Evolutionary conservation across 2,888 invertebrate genomes (phyloP).

Genomic region (Boloria euphrosyne): DNA sequence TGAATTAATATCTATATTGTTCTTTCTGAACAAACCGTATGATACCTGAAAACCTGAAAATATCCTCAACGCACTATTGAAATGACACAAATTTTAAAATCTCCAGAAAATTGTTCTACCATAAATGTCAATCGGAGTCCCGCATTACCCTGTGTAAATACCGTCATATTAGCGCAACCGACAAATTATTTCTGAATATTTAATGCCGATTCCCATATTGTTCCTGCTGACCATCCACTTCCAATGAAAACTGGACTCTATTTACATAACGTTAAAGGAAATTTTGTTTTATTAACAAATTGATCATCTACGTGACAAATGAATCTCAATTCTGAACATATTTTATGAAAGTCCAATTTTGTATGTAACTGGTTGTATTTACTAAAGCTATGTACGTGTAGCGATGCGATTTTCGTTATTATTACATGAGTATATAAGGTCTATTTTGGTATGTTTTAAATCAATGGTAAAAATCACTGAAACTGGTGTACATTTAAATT

Average conservation of each 20-base stretch:
- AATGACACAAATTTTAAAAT: slow-evolving; percentile 16
- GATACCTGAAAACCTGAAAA: not conserved
- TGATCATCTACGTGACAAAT: not conserved
- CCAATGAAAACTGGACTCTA: slow-evolving; percentile 36
- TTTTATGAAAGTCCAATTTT: slow-evolving; percentile 30
- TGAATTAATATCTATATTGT: too few relatives aligned
- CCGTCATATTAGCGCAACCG: slow-evolving; percentile 44
- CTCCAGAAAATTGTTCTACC: slow-evolving; percentile 13
- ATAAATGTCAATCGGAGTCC: slow-evolving; percentile 39
- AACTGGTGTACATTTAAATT: slow-evolving; percentile 28
- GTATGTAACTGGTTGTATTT: slow-evolving; percentile 12
- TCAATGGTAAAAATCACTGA: slow-evolving; percentile 17
- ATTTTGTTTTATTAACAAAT: not conserved
- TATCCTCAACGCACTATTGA: slow-evolving; percentile 3
- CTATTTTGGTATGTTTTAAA: slow-evolving; percentile 19
- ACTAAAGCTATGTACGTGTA: slow-evolving; percentile 24
- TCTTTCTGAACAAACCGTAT: too few relatives aligned
- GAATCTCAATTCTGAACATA: slow-evolving; percentile 14
- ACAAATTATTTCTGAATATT: slow-evolving; percentile 56
- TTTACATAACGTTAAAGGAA: slow-evolving; percentile 3
- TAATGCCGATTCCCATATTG: slow-evolving; percentile 46
- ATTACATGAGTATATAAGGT: slow-evolving; percentile 33
- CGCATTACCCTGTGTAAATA: slow-evolving; percentile 43
- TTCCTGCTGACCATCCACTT: slow-evolving; percentile 34
- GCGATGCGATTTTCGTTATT: slow-evolving; percentile 21